Evolutionary conservation across 64 coral and sea anemone genomes (phyloP), one percentile per base, ranked within the genome.

Genomic region (Hydrozoanthus tunicans): DNA sequence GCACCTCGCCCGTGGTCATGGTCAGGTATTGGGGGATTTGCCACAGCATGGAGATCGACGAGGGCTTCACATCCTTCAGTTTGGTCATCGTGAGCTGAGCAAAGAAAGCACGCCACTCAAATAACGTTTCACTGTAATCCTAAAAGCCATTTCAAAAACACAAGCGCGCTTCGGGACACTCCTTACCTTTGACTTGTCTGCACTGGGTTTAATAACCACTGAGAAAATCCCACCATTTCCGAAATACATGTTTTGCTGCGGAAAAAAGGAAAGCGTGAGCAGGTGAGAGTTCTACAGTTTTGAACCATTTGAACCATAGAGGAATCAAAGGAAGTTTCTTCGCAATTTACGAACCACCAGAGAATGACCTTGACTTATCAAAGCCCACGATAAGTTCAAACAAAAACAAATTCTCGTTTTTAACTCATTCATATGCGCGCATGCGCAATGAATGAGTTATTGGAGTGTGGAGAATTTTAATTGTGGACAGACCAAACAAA

Each of bases 21-120:
- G 94, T 93, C 62, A 99, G 20, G 68, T 99, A 99, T n/a, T 99
- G 97, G 14, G 97, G 97, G 53, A 99, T 73, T 66, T 99, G 97
- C 97, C 97, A 99, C 32, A 99, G 69, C 97, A 99, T 94, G 0
- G 97, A 95, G 6, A 98, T 89, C 17, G 80, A 79, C 13, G 84
- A 95, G 24, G 96, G 89, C 76, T 86, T 82, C 26, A 95, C 89
- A 67, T 98, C 96, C 25, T 77, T 77, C 64, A 91, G 91, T 65
- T 86, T 93, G 55, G 69, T 93, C 58, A 94, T 76, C 5, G 90
- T 85, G 11, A 95, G 79, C 96, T 98, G 56, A 62, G 52, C 15
- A 58, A 76, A 13, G 57, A 77, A 71, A 6, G 9, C 6, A 25
- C 27, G 56, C 24, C 9, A 27, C 69, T 53, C 0, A 64, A 25